These are phyloP conservation scores for Rhamphomyia laevipes DNA, from an alignment of 2,888 invertebrate species.

Conservation along the genomic window DNA sequence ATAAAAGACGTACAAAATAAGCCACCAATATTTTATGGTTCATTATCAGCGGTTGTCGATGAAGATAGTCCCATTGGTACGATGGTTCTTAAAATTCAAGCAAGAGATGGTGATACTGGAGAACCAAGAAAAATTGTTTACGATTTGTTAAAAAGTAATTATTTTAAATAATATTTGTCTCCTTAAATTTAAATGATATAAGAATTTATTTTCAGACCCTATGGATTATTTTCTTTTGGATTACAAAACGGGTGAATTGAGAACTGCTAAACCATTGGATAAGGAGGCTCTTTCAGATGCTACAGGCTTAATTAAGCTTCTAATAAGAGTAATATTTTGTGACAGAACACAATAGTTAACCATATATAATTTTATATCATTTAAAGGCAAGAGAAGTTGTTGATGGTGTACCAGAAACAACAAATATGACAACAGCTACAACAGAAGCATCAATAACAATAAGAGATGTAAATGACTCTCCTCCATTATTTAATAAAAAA, in stretches of 20 bases:
- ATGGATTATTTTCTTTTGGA: slow-evolving; percentile 77
- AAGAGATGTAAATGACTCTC: slow-evolving; percentile 80
- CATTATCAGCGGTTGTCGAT: slow-evolving; percentile 62
- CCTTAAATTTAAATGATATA: not conserved
- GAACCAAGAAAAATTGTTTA: slow-evolving; percentile 67
- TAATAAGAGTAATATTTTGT: slow-evolving; percentile 50
- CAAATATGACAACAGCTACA: slow-evolving; percentile 53
- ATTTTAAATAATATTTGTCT: not conserved
- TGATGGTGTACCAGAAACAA: slow-evolving; percentile 55
- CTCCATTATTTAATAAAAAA: slow-evolving; percentile 68
- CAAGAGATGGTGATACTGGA: slow-evolving; percentile 75
- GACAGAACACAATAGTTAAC: not conserved
- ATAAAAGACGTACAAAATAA: slow-evolving; percentile 79
- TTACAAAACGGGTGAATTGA: slow-evolving; percentile 63
- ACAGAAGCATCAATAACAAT: slow-evolving; percentile 72
- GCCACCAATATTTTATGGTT: slow-evolving; percentile 72
- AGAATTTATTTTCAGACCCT: slow-evolving; percentile 50
- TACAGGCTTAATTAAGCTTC: slow-evolving; percentile 64
- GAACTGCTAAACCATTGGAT: slow-evolving; percentile 74
- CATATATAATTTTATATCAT: not conserved
- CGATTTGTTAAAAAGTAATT: slow-evolving; percentile 67
- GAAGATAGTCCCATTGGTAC: slow-evolving; percentile 80
- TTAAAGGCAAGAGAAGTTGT: slow-evolving; percentile 65
- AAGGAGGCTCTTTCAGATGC: slow-evolving; percentile 70
- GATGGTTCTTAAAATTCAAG: slow-evolving; percentile 63